Evolutionary conservation across 2,888 invertebrate species (phyloP), one percentile per base, ranked within the genome.

Genomic region (Trichogramma dendrolimi): DNA sequence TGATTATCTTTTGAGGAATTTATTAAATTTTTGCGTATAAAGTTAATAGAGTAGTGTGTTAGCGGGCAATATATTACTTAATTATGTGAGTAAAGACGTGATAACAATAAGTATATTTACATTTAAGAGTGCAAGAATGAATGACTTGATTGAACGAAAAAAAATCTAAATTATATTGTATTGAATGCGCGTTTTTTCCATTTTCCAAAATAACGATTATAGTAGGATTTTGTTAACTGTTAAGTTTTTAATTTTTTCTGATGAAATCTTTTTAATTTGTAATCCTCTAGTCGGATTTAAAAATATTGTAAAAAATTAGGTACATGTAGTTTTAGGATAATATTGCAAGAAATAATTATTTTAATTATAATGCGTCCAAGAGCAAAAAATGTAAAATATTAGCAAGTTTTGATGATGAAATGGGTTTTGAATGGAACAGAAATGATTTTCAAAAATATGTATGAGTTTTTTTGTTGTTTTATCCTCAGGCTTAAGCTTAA

Each of bases 51-150:
- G 14, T 58, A 63, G 60, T 47, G 51, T 61, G 48, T 54, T 55
- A 5, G 58, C 51, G 43, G 66, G 66, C 66, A 66, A 64, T 62
- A 55, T 66, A 63, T 64, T 61, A 66, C 66, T 66, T 66, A 66
- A 66, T 60, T 65, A 61, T 46, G 48, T 59, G 60, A 58, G 59
- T 56, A 55, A 58, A 61, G 42, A 59, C 48, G 49, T 53, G 54
- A 54, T 61, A 58, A 10, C 27, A 27, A 27, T 27, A 27, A 27
- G 27, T 27, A 27, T 27, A 27, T 27, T 27, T 27, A 27, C 27
- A 27, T 27, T 27, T 27, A 27, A 27, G 27, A 27, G 3, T 27
- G 27, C 3, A 27, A 27, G 27, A 27, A 27, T 27, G 2, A 27
- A 27, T 27, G 27, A 27, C 27, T 27, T 27, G 27, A 27, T 27